Evolutionary conservation across 2,888 invertebrate genomes (phyloP).

Genomic region (Sphaerophoria taeniata): DNA sequence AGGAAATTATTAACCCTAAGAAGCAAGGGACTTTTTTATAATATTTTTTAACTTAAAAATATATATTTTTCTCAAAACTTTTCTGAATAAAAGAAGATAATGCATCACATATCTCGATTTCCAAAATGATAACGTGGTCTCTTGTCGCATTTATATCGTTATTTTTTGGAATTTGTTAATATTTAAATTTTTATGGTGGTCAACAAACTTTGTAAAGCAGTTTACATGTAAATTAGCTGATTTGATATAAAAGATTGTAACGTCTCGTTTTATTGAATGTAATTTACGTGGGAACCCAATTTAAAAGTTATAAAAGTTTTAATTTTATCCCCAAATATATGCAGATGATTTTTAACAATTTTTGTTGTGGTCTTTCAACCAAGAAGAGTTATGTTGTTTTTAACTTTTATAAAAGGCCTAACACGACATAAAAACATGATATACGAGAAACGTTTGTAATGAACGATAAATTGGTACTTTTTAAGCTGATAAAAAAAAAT

Average conservation of each 20-base stretch:
- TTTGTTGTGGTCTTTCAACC: slow-evolving; percentile 45
- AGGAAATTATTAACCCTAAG: too few relatives aligned
- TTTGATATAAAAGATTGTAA: not conserved
- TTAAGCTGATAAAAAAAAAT: too few relatives aligned
- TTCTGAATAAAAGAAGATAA: too few relatives aligned
- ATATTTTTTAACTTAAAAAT: too few relatives aligned
- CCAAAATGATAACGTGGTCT: too few relatives aligned
- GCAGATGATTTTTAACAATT: not conserved
- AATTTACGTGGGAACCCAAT: slow-evolving; percentile 1
- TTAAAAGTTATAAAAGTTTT: slow-evolving; percentile 9
- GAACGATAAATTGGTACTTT: too few relatives aligned
- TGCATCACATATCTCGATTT: too few relatives aligned
- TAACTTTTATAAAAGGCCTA: not conserved
- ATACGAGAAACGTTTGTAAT: not conserved
- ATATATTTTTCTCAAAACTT: too few relatives aligned
- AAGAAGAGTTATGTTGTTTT: not conserved
- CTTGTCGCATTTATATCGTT: not conserved
- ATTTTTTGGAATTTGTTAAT: not conserved
- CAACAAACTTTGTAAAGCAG: slow-evolving; percentile 10
- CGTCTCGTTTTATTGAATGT: slow-evolving; percentile 18
- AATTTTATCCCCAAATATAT: not conserved
- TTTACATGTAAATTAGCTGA: slow-evolving; percentile 18
- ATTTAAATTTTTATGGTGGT: slow-evolving; percentile 14
- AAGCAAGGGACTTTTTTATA: too few relatives aligned
- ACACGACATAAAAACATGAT: not conserved